Percentiles rank a stretch among this genome's conserved stretches.
These are phyloP conservation scores for Machimus rusticus DNA, from an alignment of 2,888 invertebrate species.

Conservation along the genomic window DNA sequence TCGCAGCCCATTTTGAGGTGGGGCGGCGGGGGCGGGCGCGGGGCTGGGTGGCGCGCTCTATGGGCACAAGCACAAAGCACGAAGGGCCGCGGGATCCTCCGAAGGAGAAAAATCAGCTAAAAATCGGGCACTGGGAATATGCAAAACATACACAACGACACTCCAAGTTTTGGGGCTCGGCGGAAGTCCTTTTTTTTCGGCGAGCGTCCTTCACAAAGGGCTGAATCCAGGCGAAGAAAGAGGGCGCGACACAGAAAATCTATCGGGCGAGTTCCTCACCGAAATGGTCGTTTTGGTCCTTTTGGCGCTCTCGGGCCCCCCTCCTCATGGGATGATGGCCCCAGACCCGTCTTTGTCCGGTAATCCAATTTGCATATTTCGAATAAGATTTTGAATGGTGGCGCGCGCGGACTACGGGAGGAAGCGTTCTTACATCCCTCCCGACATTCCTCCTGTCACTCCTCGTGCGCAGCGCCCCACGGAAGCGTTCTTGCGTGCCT, in stretches of 20 bases:
- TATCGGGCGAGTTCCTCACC: background rate
- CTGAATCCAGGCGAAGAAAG: background rate
- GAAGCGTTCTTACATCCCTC: background rate
- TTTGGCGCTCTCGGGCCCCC: too few species aligned
- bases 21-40: too few species aligned
- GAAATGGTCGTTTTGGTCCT: background rate
- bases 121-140: background rate
- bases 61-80: background rate
- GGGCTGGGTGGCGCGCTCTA: background rate
- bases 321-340: background rate
- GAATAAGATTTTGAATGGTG: background rate
- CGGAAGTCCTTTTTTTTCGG: background rate
- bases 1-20: constrained; percentile 75
- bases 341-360: background rate
- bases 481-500: background rate
- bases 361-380: constrained; percentile 31
- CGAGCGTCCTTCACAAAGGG: background rate
- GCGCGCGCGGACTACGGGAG: background rate
- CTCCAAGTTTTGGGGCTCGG: background rate
- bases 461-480: background rate
- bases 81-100: background rate
- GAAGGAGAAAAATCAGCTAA: background rate
- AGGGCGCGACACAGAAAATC: background rate
- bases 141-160: constrained; percentile 17
- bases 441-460: background rate